Evolutionary conservation across 2,113 vertebrate genomes (phyloP).

Genomic region (Erythrolamprus reginae): DNA sequence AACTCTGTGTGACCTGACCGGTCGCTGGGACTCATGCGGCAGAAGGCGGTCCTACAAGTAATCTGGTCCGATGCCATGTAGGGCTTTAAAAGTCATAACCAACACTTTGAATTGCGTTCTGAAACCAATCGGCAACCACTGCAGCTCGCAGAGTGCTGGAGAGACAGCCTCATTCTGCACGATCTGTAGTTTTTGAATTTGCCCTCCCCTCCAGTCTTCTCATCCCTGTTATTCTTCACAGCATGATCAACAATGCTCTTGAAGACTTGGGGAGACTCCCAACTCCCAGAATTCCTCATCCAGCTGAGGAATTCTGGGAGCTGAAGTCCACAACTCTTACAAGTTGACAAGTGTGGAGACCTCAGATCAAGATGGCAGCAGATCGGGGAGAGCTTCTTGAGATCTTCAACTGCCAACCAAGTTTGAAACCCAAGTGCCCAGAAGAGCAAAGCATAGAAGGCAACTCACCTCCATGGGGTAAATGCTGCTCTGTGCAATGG

Average conservation of each 20-base stretch:
- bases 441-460: not conserved
- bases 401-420: not conserved
- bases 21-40: too few relatives aligned
- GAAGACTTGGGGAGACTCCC: not conserved
- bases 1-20: too few relatives aligned
- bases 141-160: too few relatives aligned
- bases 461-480: slow-evolving; percentile 93
- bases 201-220: not conserved
- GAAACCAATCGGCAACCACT: too few relatives aligned
- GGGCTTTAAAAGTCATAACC: too few relatives aligned
- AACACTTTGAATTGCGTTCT: too few relatives aligned
- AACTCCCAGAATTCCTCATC: not conserved
- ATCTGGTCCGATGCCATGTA: too few relatives aligned
- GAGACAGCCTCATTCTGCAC: too few relatives aligned
- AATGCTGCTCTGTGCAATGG: slow-evolving; percentile 93
- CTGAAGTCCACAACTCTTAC: not conserved
- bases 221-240: not conserved
- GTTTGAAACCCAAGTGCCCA: not conserved
- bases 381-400: not conserved
- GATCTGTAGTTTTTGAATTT: too few relatives aligned
- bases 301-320: not conserved
- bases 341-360: not conserved
- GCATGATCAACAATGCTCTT: not conserved
- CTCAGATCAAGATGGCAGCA: not conserved
- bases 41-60: too few relatives aligned